Evolutionary conservation across 2,888 invertebrate genomes (phyloP).

Genomic region (Clepsis dumicolana): DNA sequence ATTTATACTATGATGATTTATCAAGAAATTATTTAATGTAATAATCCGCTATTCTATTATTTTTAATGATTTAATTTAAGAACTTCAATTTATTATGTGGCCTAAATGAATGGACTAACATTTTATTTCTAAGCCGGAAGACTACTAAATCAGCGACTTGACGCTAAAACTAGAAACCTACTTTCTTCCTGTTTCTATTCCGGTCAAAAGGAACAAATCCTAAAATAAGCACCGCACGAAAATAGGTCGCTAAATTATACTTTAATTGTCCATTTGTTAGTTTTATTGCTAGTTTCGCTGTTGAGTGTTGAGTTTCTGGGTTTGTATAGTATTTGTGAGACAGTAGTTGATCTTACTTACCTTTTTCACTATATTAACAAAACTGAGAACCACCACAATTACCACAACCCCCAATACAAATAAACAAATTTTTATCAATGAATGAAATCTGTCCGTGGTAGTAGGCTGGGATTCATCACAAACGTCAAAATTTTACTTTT

Average conservation of each 20-base stretch:
- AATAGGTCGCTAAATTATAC: constrained; percentile 63
- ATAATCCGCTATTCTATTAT: no score
- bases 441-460: constrained; percentile 32
- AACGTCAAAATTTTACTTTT: constrained; percentile 18
- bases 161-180: constrained; percentile 33
- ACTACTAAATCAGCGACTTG: constrained; percentile 2
- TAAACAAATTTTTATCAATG: constrained; percentile 43
- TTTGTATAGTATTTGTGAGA: not conserved
- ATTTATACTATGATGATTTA: not conserved
- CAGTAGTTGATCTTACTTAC: constrained; percentile 22
- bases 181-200: constrained; percentile 44
- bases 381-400: constrained; percentile 10
- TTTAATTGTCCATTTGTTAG: constrained; percentile 12
- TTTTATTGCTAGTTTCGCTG: constrained; percentile 2
- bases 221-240: constrained; percentile 67
- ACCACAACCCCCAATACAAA: constrained; percentile 27
- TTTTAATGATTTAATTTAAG: no score
- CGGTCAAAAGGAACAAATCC: constrained; percentile 60
- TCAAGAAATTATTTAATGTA: not conserved
- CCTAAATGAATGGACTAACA: not conserved
- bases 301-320: not conserved
- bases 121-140: constrained; percentile 5
- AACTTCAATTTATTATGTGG: not conserved
- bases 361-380: constrained; percentile 11
- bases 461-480: constrained; percentile 29